Conservation (phyloP, 64 coral and sea anemone genomes). For the Montipora efflorescens region DNA sequence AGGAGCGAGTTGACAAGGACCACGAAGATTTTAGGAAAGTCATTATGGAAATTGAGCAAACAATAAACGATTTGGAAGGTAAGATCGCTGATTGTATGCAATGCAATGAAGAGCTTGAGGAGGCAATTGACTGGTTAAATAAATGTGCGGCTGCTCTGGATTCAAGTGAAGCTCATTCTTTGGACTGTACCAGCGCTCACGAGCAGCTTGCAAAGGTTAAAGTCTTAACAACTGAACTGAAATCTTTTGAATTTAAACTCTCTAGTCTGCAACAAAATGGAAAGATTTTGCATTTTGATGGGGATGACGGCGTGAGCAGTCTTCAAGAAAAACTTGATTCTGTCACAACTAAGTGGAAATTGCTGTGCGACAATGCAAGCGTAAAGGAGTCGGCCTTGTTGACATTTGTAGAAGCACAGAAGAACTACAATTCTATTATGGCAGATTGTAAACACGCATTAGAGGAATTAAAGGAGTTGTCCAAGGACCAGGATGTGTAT, state of each 20-base stretch:
- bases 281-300: not conserved
- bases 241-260: not conserved
- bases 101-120: conserved; percentile 11
- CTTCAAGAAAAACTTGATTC: conserved; percentile 32
- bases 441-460: conserved; percentile 9
- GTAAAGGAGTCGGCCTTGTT: conserved; percentile 16
- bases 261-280: not conserved
- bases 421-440: not conserved
- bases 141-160: not conserved
- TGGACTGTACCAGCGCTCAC: not conserved
- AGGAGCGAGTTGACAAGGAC: conserved; percentile 7
- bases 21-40: conserved; percentile 13
- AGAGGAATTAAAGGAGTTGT: not conserved
- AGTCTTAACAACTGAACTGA: not conserved
- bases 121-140: conserved; percentile 19
- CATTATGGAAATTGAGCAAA: not conserved
- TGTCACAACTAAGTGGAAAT: not conserved
- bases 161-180: not conserved
- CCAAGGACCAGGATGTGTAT: not conserved
- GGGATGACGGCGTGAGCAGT: not conserved
- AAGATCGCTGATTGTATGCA: not conserved
- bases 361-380: not conserved
- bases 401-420: conserved; percentile 20
- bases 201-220: conserved; percentile 12
- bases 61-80: not conserved